Base-by-base conservation (phyloP, 2,888 invertebrate genomes). In the Tetranychus truncatus region DNA sequence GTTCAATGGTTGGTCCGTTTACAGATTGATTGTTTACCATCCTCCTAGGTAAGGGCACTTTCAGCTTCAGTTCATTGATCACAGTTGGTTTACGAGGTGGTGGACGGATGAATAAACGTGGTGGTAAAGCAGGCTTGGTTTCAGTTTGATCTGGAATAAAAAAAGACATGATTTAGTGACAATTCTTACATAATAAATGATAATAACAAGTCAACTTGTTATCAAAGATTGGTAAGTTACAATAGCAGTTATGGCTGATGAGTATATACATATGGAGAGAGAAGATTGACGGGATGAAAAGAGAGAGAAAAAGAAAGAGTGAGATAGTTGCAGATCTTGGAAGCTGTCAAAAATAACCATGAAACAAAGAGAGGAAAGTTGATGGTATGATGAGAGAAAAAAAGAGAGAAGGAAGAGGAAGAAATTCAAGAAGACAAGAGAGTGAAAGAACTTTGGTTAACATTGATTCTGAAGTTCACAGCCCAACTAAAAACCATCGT, bases 231-330 rank as follows among this genome's bases (percentile, higher is more conserved):
- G n/a, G n/a, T 20, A 69, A 20, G 69, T 34, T 34, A 34, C 34
- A 34, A 34, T 34, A 34, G 34, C 5, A 34, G 34, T 34, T 34
- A 69, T 21, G 18, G 21, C 69, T 69, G 20, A 24, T 69, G 69
- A 9, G 21, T 69, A 11, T 55, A 55, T 15, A 55, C 15, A 55
- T 15, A 55, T 55, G 15, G 67, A 67, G n/a, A 67, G n/a, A 67
- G 11, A 67, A 21, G 8, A n/a, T 18, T n/a, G 24, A 21, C 15
- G 66, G n/a, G 66, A 66, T 9, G 24, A 21, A 67, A 9, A 67
- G 20, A 69, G 21, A 69, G 69, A 69, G 69, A 69, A 34, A 20
- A 21, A 69, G 69, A 69, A 24, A 21, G 69, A 69, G 9, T 55
- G 9, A 55, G 15, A 55, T 9, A 55, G 55, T 15, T 55, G 55